Base-by-base conservation (phyloP, 2,797 vertebrate genomes). In the Melanotaenia parkinsoni region DNA sequence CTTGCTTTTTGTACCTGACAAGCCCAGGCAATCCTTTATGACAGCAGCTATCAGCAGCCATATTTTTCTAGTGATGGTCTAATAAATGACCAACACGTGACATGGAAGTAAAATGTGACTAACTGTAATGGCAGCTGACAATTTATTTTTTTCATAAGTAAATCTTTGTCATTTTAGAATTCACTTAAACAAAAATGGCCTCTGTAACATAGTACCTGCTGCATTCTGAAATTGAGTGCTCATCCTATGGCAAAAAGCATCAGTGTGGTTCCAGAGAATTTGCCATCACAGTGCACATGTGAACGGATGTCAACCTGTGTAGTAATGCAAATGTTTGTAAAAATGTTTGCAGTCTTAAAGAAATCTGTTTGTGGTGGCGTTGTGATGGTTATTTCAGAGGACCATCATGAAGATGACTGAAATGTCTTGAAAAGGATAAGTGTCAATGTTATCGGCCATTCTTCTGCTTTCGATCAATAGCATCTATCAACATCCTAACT, bases 1-100 rank as follows among this genome's bases (percentile, higher is more conserved):
- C 20, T 62, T 22, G n/a, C 8, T 30, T 51, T 68, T 68, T 75
- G 60, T 77, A 35, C 64, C 33, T 30, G 58, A 79, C 80, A 81
- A 85, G 81, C 40, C 71, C 71, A 73, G 64, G 58, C 81, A 77
- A 43, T 67, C 63, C 9, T 22, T 18, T n/a, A 51, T 66, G 58
- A 75, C 51, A 67, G 40, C 72, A 56, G 50, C 38, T 83, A 77
- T 70, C 74, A 69, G 65, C 72, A 74, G 63, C 59, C 69, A 8
- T 3, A 10, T 67, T 53, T 76, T 68, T 58, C 22, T 7, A 35
- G 8, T 61, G 3, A 20, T 60, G 22, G 70, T 78, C 67, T 54
- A 32, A 63, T 79, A 68, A 68, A 59, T 60, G 56, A 70, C 45
- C 50, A 45, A 18, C 61, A 64, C 80, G 53, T 61, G 10, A 73